Evolutionary conservation across 2,113 vertebrate genomes (phyloP).

Genomic region (Leptosomus discolor): DNA sequence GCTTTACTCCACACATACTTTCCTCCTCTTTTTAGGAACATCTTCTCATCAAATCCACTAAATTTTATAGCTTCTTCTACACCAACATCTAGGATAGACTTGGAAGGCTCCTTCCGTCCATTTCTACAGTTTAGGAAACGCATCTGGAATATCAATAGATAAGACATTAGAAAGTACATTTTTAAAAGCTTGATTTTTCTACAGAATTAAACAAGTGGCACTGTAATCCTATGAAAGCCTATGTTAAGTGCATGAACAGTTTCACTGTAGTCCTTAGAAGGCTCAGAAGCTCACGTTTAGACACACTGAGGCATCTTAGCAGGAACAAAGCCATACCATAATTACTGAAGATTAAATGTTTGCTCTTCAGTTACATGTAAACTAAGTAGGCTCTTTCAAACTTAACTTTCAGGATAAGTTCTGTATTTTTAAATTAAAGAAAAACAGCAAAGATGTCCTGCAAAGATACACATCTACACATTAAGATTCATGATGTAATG

Average conservation of each 20-base stretch:
- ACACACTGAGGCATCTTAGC: background rate
- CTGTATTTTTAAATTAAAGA: background rate
- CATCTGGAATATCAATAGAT: slow-evolving; percentile 78
- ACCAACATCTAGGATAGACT: slow-evolving; percentile 90
- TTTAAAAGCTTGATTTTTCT: background rate
- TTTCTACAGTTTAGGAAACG: slow-evolving; percentile 89
- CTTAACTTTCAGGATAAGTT: background rate
- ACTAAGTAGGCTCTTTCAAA: background rate
- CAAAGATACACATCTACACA: background rate
- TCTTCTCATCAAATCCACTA: slow-evolving; percentile 93
- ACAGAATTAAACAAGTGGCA: background rate
- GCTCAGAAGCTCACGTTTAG: background rate
- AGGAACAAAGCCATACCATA: background rate
- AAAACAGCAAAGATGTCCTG: background rate
- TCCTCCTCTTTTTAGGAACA: slow-evolving; percentile 91
- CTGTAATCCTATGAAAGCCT: background rate
- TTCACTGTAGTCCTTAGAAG: background rate
- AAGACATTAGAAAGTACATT: background rate
- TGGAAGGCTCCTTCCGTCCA: slow-evolving; percentile 92
- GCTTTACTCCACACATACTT: slow-evolving; percentile 95
- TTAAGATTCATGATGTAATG: background rate
- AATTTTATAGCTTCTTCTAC: slow-evolving; percentile 86
- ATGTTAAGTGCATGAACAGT: background rate
- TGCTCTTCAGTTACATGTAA: background rate
- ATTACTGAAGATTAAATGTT: background rate